These are phyloP conservation scores for Paracentrotus lividus DNA, from an alignment of 53 echinoderm and acorn worm genomes.

Conservation along the genomic window DNA sequence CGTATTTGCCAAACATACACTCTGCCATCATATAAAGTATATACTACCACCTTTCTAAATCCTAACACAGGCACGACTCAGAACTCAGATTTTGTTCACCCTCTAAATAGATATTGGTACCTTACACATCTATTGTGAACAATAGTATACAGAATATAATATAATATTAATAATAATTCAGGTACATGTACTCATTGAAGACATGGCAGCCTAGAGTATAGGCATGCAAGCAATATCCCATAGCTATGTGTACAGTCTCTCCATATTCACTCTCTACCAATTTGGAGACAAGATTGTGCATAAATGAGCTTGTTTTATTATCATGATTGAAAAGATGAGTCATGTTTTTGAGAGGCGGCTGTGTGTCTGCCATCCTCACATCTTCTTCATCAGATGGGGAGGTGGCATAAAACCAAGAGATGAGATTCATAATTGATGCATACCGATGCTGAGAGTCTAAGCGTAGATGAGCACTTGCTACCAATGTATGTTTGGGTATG, in stretches of 20 bases:
- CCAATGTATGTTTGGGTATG: background rate
- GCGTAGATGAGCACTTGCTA: background rate
- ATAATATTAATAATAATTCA: background rate
- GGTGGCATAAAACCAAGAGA: background rate
- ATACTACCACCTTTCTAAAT: too few relatives aligned
- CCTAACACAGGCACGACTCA: too few relatives aligned
- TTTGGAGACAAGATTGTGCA: slow-evolving; percentile 10
- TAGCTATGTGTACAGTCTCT: background rate
- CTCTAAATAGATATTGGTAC: background rate
- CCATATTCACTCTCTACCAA: background rate
- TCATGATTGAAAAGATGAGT: slow-evolving; percentile 43
- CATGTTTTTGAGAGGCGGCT: background rate
- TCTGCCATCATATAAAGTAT: too few relatives aligned
- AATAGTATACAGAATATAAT: too few relatives aligned
- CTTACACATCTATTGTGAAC: background rate
- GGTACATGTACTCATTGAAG: background rate
- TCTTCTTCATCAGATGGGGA: slow-evolving; percentile 15
- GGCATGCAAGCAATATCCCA: background rate
- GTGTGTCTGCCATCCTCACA: background rate
- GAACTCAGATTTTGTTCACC: too few relatives aligned
- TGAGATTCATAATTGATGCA: slow-evolving; percentile 55
- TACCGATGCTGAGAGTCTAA: slow-evolving; percentile 35
- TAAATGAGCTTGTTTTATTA: slow-evolving; percentile 42
- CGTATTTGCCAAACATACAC: too few relatives aligned
- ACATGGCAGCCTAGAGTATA: background rate